Conservation (phyloP, 2,113 vertebrate genomes). For the Progne subis region DNA sequence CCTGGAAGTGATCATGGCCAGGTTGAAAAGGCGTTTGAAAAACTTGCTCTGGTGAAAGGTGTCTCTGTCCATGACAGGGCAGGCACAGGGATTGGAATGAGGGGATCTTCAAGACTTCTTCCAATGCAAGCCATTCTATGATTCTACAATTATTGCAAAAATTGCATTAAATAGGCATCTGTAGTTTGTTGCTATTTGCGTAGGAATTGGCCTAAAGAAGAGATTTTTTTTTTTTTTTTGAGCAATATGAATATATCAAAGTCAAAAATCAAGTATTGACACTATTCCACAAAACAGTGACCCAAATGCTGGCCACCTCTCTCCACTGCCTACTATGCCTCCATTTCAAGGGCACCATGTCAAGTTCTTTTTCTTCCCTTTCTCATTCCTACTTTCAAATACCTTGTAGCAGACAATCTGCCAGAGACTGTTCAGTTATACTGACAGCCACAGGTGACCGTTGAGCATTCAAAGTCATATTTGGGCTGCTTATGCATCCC, state of each 20-base stretch:
- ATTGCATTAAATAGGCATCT: neutral
- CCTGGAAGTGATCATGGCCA: neutral
- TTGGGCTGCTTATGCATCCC: neutral
- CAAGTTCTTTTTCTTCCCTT: neutral
- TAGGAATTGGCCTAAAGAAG: neutral
- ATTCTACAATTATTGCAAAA: neutral
- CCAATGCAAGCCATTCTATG: neutral
- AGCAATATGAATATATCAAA: neutral
- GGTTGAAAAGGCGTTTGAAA: neutral
- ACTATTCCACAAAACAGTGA: neutral
- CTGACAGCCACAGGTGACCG: neutral
- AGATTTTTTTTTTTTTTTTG: neutral
- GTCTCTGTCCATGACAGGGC: neutral
- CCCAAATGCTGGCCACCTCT: neutral
- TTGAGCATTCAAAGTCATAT: neutral
- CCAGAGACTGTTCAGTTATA: neutral
- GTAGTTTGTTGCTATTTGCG: neutral
- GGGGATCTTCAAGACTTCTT: neutral
- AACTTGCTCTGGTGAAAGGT: neutral
- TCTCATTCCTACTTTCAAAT: neutral
- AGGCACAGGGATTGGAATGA: neutral
- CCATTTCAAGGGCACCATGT: accelerated
- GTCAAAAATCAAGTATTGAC: neutral
- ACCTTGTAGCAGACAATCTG: neutral
- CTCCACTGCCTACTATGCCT: neutral